Evolutionary conservation across 2,797 vertebrate genomes (phyloP).

Genomic region (Rhodeus uyekii): DNA sequence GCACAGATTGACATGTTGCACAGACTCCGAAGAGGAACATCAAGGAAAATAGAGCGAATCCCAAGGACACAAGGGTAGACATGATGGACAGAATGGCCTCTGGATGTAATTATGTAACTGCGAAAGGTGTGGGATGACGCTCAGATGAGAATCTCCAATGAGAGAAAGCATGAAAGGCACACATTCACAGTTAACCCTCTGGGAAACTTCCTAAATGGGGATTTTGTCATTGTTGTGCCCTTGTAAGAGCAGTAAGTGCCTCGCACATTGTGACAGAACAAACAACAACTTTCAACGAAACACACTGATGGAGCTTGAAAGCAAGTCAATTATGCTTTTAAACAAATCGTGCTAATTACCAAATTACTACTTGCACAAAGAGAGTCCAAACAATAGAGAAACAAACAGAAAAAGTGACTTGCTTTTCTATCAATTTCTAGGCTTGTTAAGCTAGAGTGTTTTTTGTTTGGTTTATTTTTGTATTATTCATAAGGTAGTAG

Average conservation of each 20-base stretch:
- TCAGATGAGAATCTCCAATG: slow-evolving; percentile 25
- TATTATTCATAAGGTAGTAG: slow-evolving; percentile 3
- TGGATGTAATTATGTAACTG: slow-evolving; percentile 22
- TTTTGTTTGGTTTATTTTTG: neutral
- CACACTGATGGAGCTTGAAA: slow-evolving; percentile 35
- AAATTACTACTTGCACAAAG: slow-evolving; percentile 1
- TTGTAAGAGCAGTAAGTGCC: slow-evolving; percentile 23
- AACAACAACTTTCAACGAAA: slow-evolving; percentile 20
- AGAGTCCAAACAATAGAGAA: slow-evolving; percentile 8
- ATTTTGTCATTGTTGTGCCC: slow-evolving; percentile 34
- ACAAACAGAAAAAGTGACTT: slow-evolving; percentile 18
- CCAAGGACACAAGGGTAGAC: slow-evolving; percentile 26
- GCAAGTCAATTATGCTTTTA: slow-evolving; percentile 40
- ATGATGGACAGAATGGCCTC: slow-evolving; percentile 10
- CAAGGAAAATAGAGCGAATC: neutral
- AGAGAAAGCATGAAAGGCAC: slow-evolving; percentile 25
- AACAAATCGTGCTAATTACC: slow-evolving; percentile 40
- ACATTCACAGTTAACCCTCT: neutral
- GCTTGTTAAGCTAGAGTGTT: neutral
- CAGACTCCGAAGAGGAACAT: neutral
- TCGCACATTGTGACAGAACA: neutral
- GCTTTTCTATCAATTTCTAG: neutral
- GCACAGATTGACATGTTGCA: neutral
- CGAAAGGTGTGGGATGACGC: slow-evolving; percentile 19
- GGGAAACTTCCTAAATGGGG: slow-evolving; percentile 19